Evolutionary conservation across 2,797 vertebrate species (phyloP), one percentile per base, ranked within the genome.

Genomic region (Decapterus maruadsi): DNA sequence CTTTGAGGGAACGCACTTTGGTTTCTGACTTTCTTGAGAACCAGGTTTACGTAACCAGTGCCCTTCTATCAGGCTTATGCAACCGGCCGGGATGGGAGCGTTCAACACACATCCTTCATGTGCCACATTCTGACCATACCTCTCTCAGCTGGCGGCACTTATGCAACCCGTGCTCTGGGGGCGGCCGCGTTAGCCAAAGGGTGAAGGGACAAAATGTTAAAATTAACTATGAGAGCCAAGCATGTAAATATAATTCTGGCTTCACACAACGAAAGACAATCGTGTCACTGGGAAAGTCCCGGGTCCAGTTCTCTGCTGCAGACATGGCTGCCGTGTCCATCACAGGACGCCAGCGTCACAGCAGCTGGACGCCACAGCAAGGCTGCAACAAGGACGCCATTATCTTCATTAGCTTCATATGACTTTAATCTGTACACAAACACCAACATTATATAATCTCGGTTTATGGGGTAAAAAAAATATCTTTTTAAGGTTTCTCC

Each of bases 41-140:
- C n/a, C 55, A 61, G 3, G 10, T 82, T 84, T 78, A 84, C 56
- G 64, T 78, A 82, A 84, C 67, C 68, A 22, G 26, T 9, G 26
- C 16, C 43, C 66, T 77, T 65, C 19, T 19, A 59, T 50, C 48
- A 31, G 63, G 2, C 54, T 84, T 77, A 80, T 69, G 71, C 76
- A 85, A 83, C 34, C 16, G 1, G 0, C 34, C 40, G 19, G 36
- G 61, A 64, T 63, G 57, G 4, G 12, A 57, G 22, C 74, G 46
- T 68, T 51, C 59, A 67, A 67, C 57, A 64, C 60, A 68, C 68
- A 76, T 60, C 10, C 2, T 42, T 81, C 56, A 62, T 34, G 55
- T 66, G 67, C n/a, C 46, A 45, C 4, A 50, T 55, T n/a, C 67
- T 74, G 53, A 58, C 64, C 68, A 45, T 53, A 60, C 29, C 57